Percentiles rank a stretch among this genome's conserved stretches.
Evolutionary conservation across 1,140 invertebrate species (phyloP).

Genomic region (Vollenhovia emeryi): DNA sequence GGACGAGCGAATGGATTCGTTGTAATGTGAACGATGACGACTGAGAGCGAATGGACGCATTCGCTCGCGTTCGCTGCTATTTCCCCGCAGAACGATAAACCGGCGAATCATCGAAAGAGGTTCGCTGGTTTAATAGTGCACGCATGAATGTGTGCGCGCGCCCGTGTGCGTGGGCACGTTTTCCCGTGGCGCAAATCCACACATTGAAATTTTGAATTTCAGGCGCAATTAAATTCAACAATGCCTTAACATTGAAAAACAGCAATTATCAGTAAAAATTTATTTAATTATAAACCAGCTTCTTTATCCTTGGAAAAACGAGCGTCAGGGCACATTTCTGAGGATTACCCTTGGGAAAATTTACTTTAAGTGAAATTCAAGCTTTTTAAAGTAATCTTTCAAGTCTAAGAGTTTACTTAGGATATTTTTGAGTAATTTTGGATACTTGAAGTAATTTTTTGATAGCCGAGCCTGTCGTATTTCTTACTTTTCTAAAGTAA

Average conservation of each 20-base stretch:
- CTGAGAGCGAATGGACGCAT: not conserved
- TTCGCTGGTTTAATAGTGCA: not conserved
- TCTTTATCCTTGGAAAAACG: not conserved
- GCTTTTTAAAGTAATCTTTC: no score
- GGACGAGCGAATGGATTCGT: slow-evolving; percentile 17
- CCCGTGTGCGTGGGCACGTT: no score
- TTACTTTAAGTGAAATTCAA: no score
- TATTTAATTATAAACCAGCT: not conserved
- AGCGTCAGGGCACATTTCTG: not conserved
- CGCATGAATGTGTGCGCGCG: not conserved
- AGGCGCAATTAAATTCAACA: slow-evolving; percentile 33
- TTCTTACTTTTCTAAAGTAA: no score
- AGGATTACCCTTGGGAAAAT: no score
- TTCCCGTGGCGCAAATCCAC: not conserved
- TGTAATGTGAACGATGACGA: slow-evolving; percentile 21
- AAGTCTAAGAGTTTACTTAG: no score
- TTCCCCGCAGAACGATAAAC: not conserved
- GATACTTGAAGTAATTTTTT: no score
- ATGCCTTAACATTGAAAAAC: not conserved
- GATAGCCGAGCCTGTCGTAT: no score
- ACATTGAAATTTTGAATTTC: not conserved
- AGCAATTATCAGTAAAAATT: not conserved
- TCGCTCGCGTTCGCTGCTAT: not conserved
- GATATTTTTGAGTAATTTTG: no score
- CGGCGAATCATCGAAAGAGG: slow-evolving; percentile 16